Percentiles rank a stretch among this genome's conserved stretches.
phyloP scores from a whole-genome alignment of 1,140 invertebrate species.

The Dendroctonus ponderosae region DNA sequence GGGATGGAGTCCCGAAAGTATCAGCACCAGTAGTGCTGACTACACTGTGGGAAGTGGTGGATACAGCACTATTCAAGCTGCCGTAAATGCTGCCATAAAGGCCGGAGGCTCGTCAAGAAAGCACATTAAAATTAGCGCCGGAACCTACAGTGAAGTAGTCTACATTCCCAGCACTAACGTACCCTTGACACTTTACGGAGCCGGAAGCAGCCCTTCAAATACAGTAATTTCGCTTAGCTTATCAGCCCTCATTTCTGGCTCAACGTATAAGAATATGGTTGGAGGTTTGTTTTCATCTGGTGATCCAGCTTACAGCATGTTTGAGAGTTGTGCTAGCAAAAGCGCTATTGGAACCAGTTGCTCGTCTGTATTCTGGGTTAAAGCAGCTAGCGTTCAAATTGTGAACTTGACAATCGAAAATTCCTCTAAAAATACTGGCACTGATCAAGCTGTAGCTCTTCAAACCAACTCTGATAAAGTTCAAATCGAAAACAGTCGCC shows the following conservation, averaged over 20 bases:
- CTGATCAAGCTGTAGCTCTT: slow-evolving; percentile 19
- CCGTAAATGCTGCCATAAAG: slow-evolving; percentile 24
- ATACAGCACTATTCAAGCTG: slow-evolving; percentile 20
- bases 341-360: slow-evolving; percentile 19
- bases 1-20: slow-evolving; percentile 9
- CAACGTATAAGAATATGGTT: not conserved
- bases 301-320: slow-evolving; percentile 23
- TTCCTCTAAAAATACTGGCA: slow-evolving; percentile 1
- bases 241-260: not conserved
- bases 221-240: slow-evolving; percentile 4
- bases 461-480: slow-evolving; percentile 2
- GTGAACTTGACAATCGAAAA: slow-evolving; percentile 9
- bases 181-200: slow-evolving; percentile 15
- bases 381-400: slow-evolving; percentile 2
- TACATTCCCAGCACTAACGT: slow-evolving; percentile 22
- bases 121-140: slow-evolving; percentile 19
- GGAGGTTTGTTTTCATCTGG: not conserved
- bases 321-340: slow-evolving; percentile 5
- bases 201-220: slow-evolving; percentile 8
- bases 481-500: slow-evolving; percentile 6
- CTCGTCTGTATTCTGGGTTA: slow-evolving; percentile 11
- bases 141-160: slow-evolving; percentile 19
- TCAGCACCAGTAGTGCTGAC: slow-evolving; percentile 6
- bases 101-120: slow-evolving; percentile 16
- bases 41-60: slow-evolving; percentile 14